Evolutionary conservation across 1,140 invertebrate genomes (phyloP).

Genomic region (Papilio machaon): DNA sequence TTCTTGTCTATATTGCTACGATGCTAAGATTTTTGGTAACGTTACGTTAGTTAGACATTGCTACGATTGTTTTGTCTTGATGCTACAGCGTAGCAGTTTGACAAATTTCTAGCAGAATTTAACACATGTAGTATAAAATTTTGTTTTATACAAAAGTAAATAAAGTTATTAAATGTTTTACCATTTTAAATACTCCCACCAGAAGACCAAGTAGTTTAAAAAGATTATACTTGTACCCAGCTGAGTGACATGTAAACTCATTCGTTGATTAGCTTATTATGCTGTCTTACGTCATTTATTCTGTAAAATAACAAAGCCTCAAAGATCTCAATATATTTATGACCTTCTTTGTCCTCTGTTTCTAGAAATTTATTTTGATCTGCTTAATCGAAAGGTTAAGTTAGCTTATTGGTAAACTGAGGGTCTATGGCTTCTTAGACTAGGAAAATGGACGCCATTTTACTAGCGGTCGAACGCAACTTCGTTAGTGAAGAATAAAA

Average conservation of each 20-base stretch:
- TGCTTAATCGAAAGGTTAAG: too few relatives aligned
- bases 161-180: background rate
- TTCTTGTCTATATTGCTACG: background rate
- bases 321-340: background rate
- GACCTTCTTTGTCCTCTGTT: too few relatives aligned
- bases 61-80: background rate
- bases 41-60: background rate
- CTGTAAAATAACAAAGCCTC: background rate
- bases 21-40: background rate
- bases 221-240: background rate
- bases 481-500: too few relatives aligned
- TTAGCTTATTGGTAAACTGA: too few relatives aligned
- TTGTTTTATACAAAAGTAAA: background rate
- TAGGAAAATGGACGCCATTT: too few relatives aligned
- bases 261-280: background rate
- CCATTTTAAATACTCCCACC: background rate
- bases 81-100: background rate
- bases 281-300: background rate
- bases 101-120: background rate
- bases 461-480: too few relatives aligned
- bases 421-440: too few relatives aligned
- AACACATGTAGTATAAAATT: background rate
- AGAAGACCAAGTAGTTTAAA: background rate
- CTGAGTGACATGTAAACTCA: background rate
- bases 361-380: too few relatives aligned